A percentile compares a stretch with the other conserved stretches of the same genome.
Conservation (phyloP, 2,888 invertebrate species). For the Phengaris arion region DNA sequence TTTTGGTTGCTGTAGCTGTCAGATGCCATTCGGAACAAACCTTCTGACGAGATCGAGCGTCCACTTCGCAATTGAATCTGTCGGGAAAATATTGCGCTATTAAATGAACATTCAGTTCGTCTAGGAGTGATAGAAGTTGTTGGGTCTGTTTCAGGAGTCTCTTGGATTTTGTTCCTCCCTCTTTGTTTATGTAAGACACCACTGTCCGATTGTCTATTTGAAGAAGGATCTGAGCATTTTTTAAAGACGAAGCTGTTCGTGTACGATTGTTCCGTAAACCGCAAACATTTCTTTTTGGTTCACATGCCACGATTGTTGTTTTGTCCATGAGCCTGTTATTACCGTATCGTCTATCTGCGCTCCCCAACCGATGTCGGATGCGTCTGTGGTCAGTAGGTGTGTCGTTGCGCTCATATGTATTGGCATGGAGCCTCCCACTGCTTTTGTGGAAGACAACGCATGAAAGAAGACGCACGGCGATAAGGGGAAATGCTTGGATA, state of each 20-base stretch:
- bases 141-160: conserved; percentile 30
- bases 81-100: conserved; percentile 38
- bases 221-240: conserved; percentile 34
- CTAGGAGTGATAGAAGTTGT: conserved; percentile 27
- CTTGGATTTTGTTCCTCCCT: conserved; percentile 41
- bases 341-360: conserved; percentile 21
- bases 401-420: conserved; percentile 34
- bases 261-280: conserved; percentile 11
- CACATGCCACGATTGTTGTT: not conserved
- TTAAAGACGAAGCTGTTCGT: conserved; percentile 28
- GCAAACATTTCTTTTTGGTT: conserved; percentile 30
- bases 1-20: conserved; percentile 28
- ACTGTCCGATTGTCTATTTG: conserved; percentile 37
- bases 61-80: conserved; percentile 45
- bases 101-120: not conserved
- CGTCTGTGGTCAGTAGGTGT: conserved; percentile 38
- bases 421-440: conserved; percentile 24
- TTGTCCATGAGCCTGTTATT: conserved; percentile 9
- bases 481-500: conserved; percentile 28
- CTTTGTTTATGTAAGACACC: conserved; percentile 39
- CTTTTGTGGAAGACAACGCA: too few species aligned
- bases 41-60: conserved; percentile 36
- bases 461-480: too few species aligned
- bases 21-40: conserved; percentile 39
- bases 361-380: conserved; percentile 35